Evolutionary conservation across 2,888 invertebrate species (phyloP), one percentile per base, ranked within the genome.

Genomic region (Eucriotettix oculatus): DNA sequence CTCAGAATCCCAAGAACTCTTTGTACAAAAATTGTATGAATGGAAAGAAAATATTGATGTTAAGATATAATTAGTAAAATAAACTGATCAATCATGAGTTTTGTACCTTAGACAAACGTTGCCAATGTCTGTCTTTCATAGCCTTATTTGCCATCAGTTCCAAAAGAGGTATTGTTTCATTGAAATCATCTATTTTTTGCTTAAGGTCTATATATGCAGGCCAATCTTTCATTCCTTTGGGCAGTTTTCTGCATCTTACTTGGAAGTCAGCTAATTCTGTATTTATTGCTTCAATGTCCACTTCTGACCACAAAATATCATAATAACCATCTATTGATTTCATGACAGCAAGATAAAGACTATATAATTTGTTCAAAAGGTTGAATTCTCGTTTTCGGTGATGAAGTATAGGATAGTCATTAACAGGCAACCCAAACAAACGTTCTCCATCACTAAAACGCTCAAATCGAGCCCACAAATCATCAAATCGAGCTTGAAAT

Each of bases 101-200:
- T 12, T 2, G 5, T 10, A 81, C 67, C 55, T 74, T 75, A 10
- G 80, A 78, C 66, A 85, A 77, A 65, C 80, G 73, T 57, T 74
- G 76, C 90, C 90, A 90, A 70, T 90, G 90, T 9, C 89, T 78
- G 9, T 84, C 83, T 69, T 87, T 86, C 86, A 90, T 87, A 1
- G 88, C 83, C 69, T 89, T 89, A 68, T 90, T 87, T 7, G 91
- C 86, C 92, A 94, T 92, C 65, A 92, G 68, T 70, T 92, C 90
- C 42, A 93, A 72, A 43, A 94, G 70, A 0, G 92, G 92, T 69
- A 90, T 90, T 10, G 86, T 87, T 71, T 92, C 86, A 69, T 87
- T 91, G 71, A 94, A 93, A 69, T 93, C 91, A 66, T 93, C 92
- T 63, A 94, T 91, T 74, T 90, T 92, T 64, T 84, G 84, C 70